Percentiles rank a stretch among this genome's conserved stretches.
Evolutionary conservation across 2,888 invertebrate genomes (phyloP).

Genomic region (Nephrotoma flavescens): DNA sequence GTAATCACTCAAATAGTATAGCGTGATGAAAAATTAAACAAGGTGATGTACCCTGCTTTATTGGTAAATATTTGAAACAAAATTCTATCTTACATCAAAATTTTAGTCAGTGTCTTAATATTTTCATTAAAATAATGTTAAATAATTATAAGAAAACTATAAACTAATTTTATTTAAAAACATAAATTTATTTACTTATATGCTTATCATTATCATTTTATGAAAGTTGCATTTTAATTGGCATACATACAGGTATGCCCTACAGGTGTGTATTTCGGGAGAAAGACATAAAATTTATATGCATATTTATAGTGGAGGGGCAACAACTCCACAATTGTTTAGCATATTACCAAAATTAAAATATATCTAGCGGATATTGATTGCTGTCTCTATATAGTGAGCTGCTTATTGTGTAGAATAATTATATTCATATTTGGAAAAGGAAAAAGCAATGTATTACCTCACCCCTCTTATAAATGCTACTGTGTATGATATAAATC

Average conservation of each 20-base stretch:
- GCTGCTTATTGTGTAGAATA: background rate
- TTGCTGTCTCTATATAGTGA: background rate
- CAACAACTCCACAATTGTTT: background rate
- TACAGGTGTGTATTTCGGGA: background rate
- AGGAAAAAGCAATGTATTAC: background rate
- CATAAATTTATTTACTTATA: background rate
- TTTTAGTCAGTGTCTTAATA: background rate
- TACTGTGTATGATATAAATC: background rate
- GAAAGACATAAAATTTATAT: background rate
- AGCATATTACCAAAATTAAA: background rate
- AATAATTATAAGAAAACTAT: background rate
- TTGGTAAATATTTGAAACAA: too few species aligned
- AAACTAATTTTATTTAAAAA: background rate
- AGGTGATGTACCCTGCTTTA: too few species aligned
- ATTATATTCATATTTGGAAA: background rate
- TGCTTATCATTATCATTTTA: background rate
- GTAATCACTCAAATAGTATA: too few species aligned
- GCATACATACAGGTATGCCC: background rate
- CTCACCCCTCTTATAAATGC: background rate
- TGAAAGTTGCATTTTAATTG: background rate
- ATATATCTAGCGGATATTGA: background rate
- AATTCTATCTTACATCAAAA: background rate
- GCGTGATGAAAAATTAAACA: too few species aligned
- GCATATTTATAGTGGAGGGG: background rate
- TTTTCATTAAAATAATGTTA: background rate